phyloP scores from a whole-genome alignment of 2,888 invertebrate species.

The Eupelmus urozonus region DNA sequence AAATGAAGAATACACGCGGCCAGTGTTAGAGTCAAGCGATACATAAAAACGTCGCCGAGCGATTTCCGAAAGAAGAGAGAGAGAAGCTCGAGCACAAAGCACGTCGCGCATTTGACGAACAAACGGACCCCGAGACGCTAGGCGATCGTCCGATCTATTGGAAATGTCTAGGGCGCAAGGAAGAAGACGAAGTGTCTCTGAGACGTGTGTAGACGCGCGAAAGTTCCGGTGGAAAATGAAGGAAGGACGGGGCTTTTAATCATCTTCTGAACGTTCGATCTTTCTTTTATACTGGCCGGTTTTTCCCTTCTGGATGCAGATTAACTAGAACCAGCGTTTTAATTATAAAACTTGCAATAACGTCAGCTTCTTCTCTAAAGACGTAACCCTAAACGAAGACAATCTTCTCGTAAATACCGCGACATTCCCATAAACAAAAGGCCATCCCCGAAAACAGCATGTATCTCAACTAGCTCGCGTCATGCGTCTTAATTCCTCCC shows the following conservation, averaged over 20 bases:
- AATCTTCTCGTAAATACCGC: too few species aligned
- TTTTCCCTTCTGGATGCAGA: too few species aligned
- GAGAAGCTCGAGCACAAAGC: slow-evolving; percentile 15
- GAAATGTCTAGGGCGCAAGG: slow-evolving; percentile 1
- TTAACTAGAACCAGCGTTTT: too few species aligned
- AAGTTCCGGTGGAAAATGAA: slow-evolving; percentile 7
- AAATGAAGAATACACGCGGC: not conserved
- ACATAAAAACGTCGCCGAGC: slow-evolving; percentile 1
- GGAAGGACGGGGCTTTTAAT: not conserved
- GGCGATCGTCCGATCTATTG: slow-evolving; percentile 30
- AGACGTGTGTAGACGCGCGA: not conserved
- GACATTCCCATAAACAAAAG: too few species aligned
- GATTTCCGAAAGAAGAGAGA: not conserved
- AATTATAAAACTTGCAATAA: too few species aligned
- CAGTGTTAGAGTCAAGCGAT: not conserved
- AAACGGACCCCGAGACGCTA: too few species aligned
- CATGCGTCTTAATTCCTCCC: too few species aligned
- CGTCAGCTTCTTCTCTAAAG: too few species aligned
- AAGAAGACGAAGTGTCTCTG: not conserved
- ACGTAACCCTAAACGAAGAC: too few species aligned
- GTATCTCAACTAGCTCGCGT: too few species aligned
- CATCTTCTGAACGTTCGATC: not conserved
- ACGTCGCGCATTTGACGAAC: slow-evolving; percentile 30
- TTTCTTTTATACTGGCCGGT: slow-evolving; percentile 11
- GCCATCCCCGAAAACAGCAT: too few species aligned